These are phyloP conservation scores for Drosophila carrolli DNA, from an alignment of 1,140 invertebrate species.

Conservation along the genomic window DNA sequence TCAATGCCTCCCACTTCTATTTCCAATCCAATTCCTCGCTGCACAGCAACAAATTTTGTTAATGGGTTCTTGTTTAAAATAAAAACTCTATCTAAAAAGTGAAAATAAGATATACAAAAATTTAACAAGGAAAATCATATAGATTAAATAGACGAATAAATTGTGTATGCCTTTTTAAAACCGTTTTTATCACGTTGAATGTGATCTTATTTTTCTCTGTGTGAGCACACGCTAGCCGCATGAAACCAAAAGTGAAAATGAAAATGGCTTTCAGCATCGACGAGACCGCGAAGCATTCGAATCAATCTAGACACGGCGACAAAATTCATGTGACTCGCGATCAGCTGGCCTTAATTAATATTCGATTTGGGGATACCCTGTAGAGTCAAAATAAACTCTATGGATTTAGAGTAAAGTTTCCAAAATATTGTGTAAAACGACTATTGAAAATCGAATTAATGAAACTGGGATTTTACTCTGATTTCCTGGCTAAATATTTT, in stretches of 20 bases:
- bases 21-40: conserved; percentile 4
- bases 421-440: no score
- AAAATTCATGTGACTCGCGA: conserved; percentile 74
- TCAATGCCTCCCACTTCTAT: conserved; percentile 33
- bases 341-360: background rate
- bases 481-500: no score
- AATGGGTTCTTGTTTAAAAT: background rate
- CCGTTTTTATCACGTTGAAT: background rate
- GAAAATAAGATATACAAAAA: background rate
- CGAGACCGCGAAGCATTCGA: conserved; percentile 59
- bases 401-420: no score
- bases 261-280: conserved; percentile 54
- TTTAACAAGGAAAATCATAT: no score
- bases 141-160: background rate
- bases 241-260: conserved; percentile 42
- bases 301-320: conserved; percentile 76
- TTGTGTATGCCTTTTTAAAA: background rate
- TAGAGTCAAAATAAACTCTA: background rate
- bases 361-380: conserved; percentile 26
- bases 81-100: background rate
- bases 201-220: conserved; percentile 7
- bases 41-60: conserved; percentile 4
- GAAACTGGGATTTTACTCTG: no score
- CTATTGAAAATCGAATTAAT: no score
- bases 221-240: conserved; percentile 22